phyloP scores from a whole-genome alignment of 1,140 invertebrate genomes.

The Solenopsis invicta region DNA sequence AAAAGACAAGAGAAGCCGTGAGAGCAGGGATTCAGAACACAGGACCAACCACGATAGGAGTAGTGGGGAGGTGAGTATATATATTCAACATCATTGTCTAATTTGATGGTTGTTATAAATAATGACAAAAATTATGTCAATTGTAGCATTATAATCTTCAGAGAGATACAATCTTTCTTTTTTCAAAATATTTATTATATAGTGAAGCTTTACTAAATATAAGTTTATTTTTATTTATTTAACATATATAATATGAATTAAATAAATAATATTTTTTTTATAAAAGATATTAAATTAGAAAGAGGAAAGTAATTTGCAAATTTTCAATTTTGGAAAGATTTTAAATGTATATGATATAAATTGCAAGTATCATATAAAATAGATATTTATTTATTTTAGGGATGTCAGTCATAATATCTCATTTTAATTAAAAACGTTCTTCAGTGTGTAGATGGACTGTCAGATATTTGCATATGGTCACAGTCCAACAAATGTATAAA shows the following conservation, averaged over 20 bases:
- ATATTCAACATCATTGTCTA: background rate
- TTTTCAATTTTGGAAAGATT: background rate
- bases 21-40: conserved; percentile 93
- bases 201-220: background rate
- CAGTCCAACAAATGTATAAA: conserved; percentile 1
- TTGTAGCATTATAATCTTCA: background rate
- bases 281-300: background rate
- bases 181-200: background rate
- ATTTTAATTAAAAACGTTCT: conserved; percentile 11
- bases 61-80: conserved; percentile 90
- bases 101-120: background rate
- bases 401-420: conserved; percentile 15
- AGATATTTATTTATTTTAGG: background rate
- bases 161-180: background rate
- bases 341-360: background rate
- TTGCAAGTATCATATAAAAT: background rate
- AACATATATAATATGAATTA: background rate
- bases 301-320: background rate
- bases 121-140: conserved; percentile 19
- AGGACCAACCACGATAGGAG: conserved; percentile 95
- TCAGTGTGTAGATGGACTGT: conserved; percentile 18
- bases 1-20: conserved; percentile 93
- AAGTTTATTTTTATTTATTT: background rate
- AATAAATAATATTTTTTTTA: conserved; percentile 1
- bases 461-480: conserved; percentile 44